Percentiles rank a stretch among this genome's conserved stretches.
Evolutionary conservation across 2,797 vertebrate species (phyloP).

Genomic region (Epinephelus coioides): DNA sequence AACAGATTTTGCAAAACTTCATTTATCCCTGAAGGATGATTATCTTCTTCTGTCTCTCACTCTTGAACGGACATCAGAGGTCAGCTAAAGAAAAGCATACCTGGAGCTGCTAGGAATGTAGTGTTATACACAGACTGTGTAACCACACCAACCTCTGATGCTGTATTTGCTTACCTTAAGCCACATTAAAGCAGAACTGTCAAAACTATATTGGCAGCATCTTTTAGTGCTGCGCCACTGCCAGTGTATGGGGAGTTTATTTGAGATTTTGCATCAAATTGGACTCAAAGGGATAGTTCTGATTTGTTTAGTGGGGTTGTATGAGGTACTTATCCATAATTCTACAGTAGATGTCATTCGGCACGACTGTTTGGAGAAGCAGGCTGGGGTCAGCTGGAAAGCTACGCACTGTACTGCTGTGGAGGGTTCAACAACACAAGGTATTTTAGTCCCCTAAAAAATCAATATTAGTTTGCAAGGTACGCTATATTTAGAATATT

Average conservation of each 20-base stretch:
- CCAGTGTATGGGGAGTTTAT: not conserved
- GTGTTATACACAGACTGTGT: not conserved
- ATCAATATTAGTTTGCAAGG: too few species aligned
- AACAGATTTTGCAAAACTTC: constrained; percentile 40
- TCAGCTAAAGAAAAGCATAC: constrained; percentile 9
- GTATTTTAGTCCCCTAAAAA: too few species aligned
- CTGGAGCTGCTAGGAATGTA: constrained; percentile 1
- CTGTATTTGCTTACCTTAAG: not conserved
- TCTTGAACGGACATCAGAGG: constrained; percentile 8
- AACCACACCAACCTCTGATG: too few species aligned
- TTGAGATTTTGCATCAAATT: constrained; percentile 8
- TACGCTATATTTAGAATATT: too few species aligned
- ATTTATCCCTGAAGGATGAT: constrained; percentile 37
- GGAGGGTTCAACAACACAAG: too few species aligned
- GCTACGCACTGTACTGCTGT: too few species aligned
- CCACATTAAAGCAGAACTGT: not conserved
- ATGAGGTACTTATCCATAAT: too few species aligned
- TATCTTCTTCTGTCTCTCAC: not conserved
- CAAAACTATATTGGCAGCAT: not conserved
- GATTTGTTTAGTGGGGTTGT: too few species aligned
- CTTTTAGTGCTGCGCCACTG: not conserved
- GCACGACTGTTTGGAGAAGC: too few species aligned
- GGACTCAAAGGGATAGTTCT: not conserved
- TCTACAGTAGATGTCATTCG: too few species aligned
- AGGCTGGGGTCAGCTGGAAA: too few species aligned